A percentile compares a stretch with the other conserved stretches of the same genome.
These are phyloP conservation scores for Verasper variegatus DNA, from an alignment of 2,113 vertebrate genomes.

Conservation along the genomic window DNA sequence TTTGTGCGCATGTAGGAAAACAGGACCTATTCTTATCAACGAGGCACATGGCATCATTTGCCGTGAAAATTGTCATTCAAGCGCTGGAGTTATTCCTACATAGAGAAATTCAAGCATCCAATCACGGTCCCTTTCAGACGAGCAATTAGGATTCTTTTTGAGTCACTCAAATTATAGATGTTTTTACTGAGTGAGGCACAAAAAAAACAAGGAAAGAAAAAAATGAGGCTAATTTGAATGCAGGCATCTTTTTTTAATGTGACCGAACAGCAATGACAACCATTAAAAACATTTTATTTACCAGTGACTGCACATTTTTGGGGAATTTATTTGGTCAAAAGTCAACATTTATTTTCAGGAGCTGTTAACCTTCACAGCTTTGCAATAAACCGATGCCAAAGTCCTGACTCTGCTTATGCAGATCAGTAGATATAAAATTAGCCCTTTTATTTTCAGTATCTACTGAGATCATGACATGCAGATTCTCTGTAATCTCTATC, in stretches of 20 bases:
- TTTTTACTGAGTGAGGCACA: constrained; percentile 35
- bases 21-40: constrained; percentile 51
- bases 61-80: constrained; percentile 67
- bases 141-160: constrained; percentile 74
- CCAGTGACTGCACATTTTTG: constrained; percentile 19
- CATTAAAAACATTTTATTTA: constrained; percentile 55
- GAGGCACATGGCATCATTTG: constrained; percentile 63
- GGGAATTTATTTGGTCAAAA: constrained; percentile 36
- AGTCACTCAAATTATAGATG: constrained; percentile 67
- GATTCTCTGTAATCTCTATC: constrained; percentile 49
- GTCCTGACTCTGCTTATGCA: constrained; percentile 19
- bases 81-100: constrained; percentile 63
- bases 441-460: constrained; percentile 14
- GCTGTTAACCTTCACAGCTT: constrained; percentile 19
- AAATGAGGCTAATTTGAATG: constrained; percentile 59
- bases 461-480: constrained; percentile 29
- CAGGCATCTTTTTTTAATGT: constrained; percentile 53
- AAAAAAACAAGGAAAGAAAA: not conserved
- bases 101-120: constrained; percentile 71
- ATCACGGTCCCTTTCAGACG: constrained; percentile 70
- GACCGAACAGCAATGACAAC: constrained; percentile 45
- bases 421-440: constrained; percentile 26
- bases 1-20: constrained; percentile 52
- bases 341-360: not conserved
- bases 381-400: not conserved